A percentile compares a stretch with the other conserved stretches of the same genome.
phyloP scores from a whole-genome alignment of 2,113 vertebrate species.

The Sceloporus undulatus region DNA sequence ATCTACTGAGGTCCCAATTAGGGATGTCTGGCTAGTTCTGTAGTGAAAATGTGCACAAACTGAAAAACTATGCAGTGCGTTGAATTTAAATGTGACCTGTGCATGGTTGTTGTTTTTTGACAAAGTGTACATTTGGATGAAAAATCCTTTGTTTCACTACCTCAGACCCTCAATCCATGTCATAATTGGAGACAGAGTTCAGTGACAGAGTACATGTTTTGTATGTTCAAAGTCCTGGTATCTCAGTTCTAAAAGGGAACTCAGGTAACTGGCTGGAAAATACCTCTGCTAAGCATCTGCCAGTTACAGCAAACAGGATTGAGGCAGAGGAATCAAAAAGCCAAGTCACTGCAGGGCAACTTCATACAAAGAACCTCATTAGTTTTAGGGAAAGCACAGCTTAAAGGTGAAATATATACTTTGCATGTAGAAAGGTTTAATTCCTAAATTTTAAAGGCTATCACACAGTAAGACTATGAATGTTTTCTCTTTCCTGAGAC shows the following conservation, averaged over 20 bases:
- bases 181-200: not conserved
- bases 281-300: not conserved
- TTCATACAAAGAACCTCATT: not conserved
- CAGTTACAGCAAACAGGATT: not conserved
- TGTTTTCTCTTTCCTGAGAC: not conserved
- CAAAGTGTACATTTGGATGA: not conserved
- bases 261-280: not conserved
- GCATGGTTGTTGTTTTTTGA: not conserved
- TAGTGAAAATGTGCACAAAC: not conserved
- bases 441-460: not conserved
- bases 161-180: not conserved
- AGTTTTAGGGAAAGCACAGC: not conserved
- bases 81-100: not conserved
- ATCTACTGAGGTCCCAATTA: not conserved
- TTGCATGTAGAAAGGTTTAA: not conserved
- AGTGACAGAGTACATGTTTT: not conserved
- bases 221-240: not conserved
- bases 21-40: not conserved
- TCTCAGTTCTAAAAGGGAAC: not conserved
- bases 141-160: not conserved
- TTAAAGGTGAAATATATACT: not conserved
- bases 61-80: not conserved
- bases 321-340: not conserved
- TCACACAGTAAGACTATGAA: not conserved
- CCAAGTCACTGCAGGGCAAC: not conserved